Conservation (phyloP, 2,797 vertebrate species). For the Chromis chromis region DNA sequence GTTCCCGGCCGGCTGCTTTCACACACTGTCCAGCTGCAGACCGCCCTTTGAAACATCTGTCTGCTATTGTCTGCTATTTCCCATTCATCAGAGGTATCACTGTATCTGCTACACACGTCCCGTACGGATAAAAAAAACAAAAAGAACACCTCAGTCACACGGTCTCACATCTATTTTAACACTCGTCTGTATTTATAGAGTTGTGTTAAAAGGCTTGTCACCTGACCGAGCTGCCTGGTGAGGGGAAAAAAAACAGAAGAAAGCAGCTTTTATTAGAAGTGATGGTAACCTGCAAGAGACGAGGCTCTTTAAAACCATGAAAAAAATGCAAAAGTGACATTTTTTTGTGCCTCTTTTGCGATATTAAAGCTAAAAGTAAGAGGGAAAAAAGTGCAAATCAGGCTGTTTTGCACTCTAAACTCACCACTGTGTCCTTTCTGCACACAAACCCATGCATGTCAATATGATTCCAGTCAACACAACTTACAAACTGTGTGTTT, state of each 20-base stretch:
- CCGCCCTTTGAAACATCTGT: constrained; percentile 58
- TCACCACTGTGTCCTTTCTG: constrained; percentile 12
- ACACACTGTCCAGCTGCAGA: constrained; percentile 57
- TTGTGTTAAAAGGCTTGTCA: constrained; percentile 75
- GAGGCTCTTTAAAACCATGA: constrained; percentile 59
- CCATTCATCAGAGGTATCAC: constrained; percentile 56
- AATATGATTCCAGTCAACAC: constrained; percentile 48
- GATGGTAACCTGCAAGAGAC: constrained; percentile 54
- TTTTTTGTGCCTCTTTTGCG: constrained; percentile 39
- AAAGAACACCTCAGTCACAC: constrained; percentile 55
- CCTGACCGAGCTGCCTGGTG: constrained; percentile 60
- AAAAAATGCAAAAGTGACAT: constrained; percentile 35
- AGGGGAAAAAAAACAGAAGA: constrained; percentile 34
- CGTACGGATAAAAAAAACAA: constrained; percentile 45
- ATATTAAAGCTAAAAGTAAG: constrained; percentile 58
- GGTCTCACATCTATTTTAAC: constrained; percentile 77
- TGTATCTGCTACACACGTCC: constrained; percentile 53
- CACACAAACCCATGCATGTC: constrained; percentile 40
- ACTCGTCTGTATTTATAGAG: constrained; percentile 77
- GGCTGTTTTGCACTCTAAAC: constrained; percentile 20
- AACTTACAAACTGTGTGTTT: constrained; percentile 28
- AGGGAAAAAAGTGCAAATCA: constrained; percentile 25
- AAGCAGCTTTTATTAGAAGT: constrained; percentile 64
- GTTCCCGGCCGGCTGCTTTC: constrained; percentile 45
- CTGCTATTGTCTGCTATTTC: constrained; percentile 47